Base-by-base conservation (phyloP, 2,797 vertebrate genomes). In the Cheirogaleus major region DNA sequence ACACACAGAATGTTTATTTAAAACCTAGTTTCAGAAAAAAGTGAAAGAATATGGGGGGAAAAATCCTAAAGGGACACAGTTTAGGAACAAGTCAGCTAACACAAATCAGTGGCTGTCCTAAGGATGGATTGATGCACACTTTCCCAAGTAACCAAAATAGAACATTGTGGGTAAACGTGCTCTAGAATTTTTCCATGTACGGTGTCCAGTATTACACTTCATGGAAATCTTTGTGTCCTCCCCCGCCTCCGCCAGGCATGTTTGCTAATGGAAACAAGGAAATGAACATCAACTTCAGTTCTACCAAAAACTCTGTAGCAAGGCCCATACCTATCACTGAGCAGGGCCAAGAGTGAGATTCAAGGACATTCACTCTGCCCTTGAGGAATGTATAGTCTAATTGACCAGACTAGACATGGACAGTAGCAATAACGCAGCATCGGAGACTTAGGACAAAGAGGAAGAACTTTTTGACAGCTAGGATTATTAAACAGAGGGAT, bases 11-110 rank as follows among this genome's bases (percentile, higher is more conserved):
- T 7, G 5, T 70, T 48, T 43, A 27, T 83, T 52, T 95, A 59
- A 81, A 89, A 70, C 32, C 13, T 61, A 12, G 32, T 65, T 55
- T 91, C 72, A 41, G 69, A n/a, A 89, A 92, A 92, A 78, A 76
- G 32, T 50, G n/a, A 25, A 48, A 57, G 38, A 80, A 57, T 57
- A 10, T 48, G 2, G 15, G 5, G 10, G 12, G 0, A 0, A 8
- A 4, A 43, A 23, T 78, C 75, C n/a, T 72, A 52, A 88, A 85
- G 38, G 30, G 9, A 27, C 63, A 63, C 30, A 17, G 6, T 43
- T 80, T 61, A 75, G 55, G 67, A 81, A 30, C 15, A 75, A 63
- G 70, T 30, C 0, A 45, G 35, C 43, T 9, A 0, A 23, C 30
- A 35, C 55, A 45, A 59, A 69, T 23, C 38, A 45, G 35, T 18